Conservation (phyloP, 2,888 invertebrate species). For the Ischnura elegans region DNA sequence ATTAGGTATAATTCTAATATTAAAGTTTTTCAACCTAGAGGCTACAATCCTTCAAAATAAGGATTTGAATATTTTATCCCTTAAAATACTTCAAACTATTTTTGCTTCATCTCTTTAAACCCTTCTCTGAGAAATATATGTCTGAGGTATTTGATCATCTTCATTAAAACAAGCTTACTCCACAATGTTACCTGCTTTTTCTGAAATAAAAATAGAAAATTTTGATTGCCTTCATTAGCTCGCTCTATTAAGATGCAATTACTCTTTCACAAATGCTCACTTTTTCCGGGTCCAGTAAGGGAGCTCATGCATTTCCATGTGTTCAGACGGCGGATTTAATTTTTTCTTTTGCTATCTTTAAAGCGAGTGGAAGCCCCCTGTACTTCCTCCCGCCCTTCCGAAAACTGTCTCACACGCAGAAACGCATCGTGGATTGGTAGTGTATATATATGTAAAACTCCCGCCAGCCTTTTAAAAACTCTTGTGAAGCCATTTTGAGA, state of each 20-base stretch:
- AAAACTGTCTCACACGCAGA: neutral
- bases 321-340: neutral
- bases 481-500: slow-evolving; percentile 28
- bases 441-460: too few species aligned
- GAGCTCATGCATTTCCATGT: neutral
- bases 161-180: neutral
- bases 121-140: too few species aligned
- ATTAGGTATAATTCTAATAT: too few species aligned
- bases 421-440: neutral
- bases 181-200: neutral
- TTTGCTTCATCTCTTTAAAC: too few species aligned
- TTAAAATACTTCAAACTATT: too few species aligned
- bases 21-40: too few species aligned
- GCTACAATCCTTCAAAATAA: too few species aligned
- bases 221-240: neutral
- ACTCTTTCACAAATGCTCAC: neutral
- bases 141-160: neutral
- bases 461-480: neutral
- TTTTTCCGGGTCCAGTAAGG: neutral
- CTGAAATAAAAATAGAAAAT: neutral
- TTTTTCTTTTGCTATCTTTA: neutral
- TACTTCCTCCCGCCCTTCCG: neutral
- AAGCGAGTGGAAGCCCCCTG: neutral
- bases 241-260: slow-evolving; percentile 31
- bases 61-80: too few species aligned